Evolutionary conservation across 53 echinoderm and acorn worm genomes (phyloP).

Genomic region (Temnopleurus reevesii): DNA sequence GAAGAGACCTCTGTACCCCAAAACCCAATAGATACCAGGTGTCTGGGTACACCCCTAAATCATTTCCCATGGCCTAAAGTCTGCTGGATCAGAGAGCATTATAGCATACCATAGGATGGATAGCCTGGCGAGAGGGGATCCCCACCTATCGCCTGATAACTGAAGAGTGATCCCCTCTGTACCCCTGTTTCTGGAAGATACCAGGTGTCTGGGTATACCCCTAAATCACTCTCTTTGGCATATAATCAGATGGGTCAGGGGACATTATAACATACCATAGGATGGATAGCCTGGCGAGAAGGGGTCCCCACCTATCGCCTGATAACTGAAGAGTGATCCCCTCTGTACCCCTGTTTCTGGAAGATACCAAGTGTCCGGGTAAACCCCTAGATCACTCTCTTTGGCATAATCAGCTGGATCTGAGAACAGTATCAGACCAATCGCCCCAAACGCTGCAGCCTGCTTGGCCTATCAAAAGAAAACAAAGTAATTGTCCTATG

Average conservation of each 20-base stretch:
- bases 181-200: conserved; percentile 89
- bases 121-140: conserved; percentile 93
- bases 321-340: conserved; percentile 68
- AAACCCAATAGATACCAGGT: conserved; percentile 86
- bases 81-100: conserved; percentile 83
- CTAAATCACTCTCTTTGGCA: conserved; percentile 59
- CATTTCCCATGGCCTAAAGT: conserved; percentile 34
- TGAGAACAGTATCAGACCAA: conserved; percentile 84
- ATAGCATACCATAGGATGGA: conserved; percentile 92
- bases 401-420: conserved; percentile 94
- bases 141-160: conserved; percentile 70
- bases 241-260: conserved; percentile 92
- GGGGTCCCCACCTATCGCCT: conserved; percentile 85
- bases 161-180: conserved; percentile 80
- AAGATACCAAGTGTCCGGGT: conserved; percentile 97
- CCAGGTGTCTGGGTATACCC: conserved; percentile 96
- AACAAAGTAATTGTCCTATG: neutral
- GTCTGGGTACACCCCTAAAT: conserved; percentile 73
- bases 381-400: conserved; percentile 61
- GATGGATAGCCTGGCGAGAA: conserved; percentile 91
- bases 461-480: conserved; percentile 70
- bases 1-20: conserved; percentile 69
- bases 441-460: conserved; percentile 78
- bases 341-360: conserved; percentile 91
- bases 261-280: conserved; percentile 87